These are phyloP conservation scores for Paralichthys olivaceus DNA, from an alignment of 2,113 vertebrate species.

Conservation along the genomic window DNA sequence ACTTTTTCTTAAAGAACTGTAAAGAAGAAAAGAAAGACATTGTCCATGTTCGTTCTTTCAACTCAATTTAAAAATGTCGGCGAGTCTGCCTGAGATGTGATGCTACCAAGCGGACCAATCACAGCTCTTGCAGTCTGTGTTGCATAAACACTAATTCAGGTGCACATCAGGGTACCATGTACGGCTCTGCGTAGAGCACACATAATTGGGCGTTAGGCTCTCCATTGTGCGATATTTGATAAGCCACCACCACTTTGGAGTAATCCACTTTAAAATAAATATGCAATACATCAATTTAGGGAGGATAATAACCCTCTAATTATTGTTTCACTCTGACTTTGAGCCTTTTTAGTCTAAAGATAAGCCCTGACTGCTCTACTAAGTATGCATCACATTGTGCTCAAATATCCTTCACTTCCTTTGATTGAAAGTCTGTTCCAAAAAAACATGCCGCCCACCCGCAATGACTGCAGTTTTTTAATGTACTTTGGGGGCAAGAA, in stretches of 20 bases:
- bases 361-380: not conserved
- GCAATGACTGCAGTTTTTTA: not conserved
- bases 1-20: too few species aligned
- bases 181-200: too few species aligned
- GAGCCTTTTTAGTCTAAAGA: not conserved
- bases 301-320: not conserved
- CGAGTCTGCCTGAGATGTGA: too few species aligned
- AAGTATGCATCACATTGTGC: not conserved
- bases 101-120: too few species aligned
- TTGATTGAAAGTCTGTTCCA: conserved; percentile 4
- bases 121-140: too few species aligned
- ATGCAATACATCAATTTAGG: not conserved
- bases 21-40: too few species aligned
- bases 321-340: not conserved
- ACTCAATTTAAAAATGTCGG: too few species aligned
- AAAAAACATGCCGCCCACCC: not conserved
- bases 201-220: too few species aligned
- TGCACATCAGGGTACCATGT: too few species aligned
- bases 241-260: not conserved
- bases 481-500: not conserved
- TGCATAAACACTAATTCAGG: too few species aligned
- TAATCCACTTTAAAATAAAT: not conserved
- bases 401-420: not conserved
- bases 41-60: too few species aligned
- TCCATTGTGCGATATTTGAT: not conserved